A percentile compares a stretch with the other conserved stretches of the same genome.
Conservation (phyloP, 1,140 invertebrate species). For the Vanessa tameamea region DNA sequence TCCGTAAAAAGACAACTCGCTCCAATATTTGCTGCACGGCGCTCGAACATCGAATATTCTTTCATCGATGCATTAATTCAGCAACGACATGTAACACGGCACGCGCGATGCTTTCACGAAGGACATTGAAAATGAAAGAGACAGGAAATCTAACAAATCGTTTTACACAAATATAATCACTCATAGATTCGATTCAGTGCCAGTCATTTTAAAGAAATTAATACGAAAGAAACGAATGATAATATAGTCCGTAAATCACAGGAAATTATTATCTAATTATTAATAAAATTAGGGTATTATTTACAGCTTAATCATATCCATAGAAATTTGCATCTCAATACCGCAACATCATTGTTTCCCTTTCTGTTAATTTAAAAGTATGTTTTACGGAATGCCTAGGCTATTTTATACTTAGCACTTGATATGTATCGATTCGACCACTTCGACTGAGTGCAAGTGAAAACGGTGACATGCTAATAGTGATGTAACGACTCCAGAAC, state of each 20-base stretch:
- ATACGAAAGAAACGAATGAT: no score
- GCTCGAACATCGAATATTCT: slow-evolving; percentile 47
- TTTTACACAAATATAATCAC: background rate
- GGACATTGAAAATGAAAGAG: background rate
- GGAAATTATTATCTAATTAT: no score
- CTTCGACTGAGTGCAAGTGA: slow-evolving; percentile 36
- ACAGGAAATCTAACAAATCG: background rate
- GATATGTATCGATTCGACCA: slow-evolving; percentile 40
- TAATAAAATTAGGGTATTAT: no score
- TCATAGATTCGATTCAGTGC: background rate
- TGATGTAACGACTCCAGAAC: slow-evolving; percentile 15
- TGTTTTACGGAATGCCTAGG: background rate
- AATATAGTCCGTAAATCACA: no score
- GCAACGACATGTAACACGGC: slow-evolving; percentile 19
- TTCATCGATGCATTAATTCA: slow-evolving; percentile 37
- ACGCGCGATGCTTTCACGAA: background rate
- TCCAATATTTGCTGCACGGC: slow-evolving; percentile 41
- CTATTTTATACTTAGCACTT: slow-evolving; percentile 23
- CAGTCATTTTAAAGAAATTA: no score
- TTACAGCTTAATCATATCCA: no score
- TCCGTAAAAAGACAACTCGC: slow-evolving; percentile 62
- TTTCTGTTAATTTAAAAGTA: background rate
- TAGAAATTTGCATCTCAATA: background rate
- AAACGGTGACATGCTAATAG: slow-evolving; percentile 21
- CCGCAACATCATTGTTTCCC: background rate